Evolutionary conservation across 1,140 invertebrate genomes (phyloP).

Genomic region (Arctopsyche grandis): DNA sequence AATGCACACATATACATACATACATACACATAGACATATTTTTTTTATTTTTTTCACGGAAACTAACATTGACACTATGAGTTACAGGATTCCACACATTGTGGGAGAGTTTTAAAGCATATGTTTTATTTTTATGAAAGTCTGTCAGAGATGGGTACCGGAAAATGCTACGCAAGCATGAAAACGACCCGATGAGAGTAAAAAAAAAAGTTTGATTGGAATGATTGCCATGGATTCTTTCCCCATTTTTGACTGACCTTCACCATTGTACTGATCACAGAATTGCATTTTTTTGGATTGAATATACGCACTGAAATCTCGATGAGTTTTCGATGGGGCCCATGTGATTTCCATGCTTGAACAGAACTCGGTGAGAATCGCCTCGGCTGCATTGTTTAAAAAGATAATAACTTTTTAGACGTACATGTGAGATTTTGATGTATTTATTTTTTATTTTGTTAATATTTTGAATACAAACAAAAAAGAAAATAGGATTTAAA

Average conservation of each 20-base stretch:
- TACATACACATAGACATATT: too few relatives aligned
- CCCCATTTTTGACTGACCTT: constrained; percentile 52
- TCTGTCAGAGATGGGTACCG: constrained; percentile 35
- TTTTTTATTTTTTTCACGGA: not conserved
- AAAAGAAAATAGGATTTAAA: not conserved
- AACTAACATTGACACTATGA: not conserved
- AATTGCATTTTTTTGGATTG: not conserved
- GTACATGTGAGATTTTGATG: constrained; percentile 8
- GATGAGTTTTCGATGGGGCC: constrained; percentile 63
- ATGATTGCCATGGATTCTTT: constrained; percentile 55
- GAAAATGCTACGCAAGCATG: not conserved
- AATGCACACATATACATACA: too few relatives aligned
- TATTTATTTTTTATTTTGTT: not conserved
- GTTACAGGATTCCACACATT: not conserved
- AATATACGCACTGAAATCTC: constrained; percentile 67
- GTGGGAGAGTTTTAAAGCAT: not conserved
- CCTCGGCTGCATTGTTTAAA: constrained; percentile 66
- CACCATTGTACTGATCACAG: constrained; percentile 28
- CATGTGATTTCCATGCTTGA: constrained; percentile 78
- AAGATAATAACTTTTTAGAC: constrained; percentile 26
- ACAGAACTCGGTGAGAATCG: constrained; percentile 77
- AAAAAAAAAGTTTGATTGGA: constrained; percentile 9
- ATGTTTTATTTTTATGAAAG: constrained; percentile 19
- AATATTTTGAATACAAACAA: too few relatives aligned
- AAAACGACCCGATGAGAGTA: constrained; percentile 1